Evolutionary conservation across 2,888 invertebrate species (phyloP).

Genomic region (Laothoe populi): DNA sequence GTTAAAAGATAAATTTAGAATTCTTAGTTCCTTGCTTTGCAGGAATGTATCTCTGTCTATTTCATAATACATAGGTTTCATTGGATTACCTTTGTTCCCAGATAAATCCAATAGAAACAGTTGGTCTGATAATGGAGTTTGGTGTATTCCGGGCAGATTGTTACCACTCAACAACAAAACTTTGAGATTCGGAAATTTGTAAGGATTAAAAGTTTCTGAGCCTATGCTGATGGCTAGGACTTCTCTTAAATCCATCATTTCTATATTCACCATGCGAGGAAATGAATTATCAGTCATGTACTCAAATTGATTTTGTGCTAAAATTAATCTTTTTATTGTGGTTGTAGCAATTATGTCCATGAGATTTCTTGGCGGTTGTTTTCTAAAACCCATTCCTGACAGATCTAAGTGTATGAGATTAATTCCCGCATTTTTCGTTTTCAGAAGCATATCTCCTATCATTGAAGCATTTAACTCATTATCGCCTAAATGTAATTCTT

Average conservation of each 20-base stretch:
- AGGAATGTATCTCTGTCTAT: slow-evolving; percentile 78
- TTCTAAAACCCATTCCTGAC: slow-evolving; percentile 81
- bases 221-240: slow-evolving; percentile 77
- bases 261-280: slow-evolving; percentile 82
- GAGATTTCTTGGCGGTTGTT: slow-evolving; percentile 72
- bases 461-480: slow-evolving; percentile 77
- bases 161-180: slow-evolving; percentile 81
- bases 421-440: slow-evolving; percentile 61
- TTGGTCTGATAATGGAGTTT: slow-evolving; percentile 74
- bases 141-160: slow-evolving; percentile 79
- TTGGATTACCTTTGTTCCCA: slow-evolving; percentile 71
- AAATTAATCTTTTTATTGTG: slow-evolving; percentile 72
- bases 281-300: slow-evolving; percentile 77
- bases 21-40: slow-evolving; percentile 72
- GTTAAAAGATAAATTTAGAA: slow-evolving; percentile 82
- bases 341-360: slow-evolving; percentile 79
- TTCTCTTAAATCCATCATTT: slow-evolving; percentile 82
- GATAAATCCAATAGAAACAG: slow-evolving; percentile 81
- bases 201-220: slow-evolving; percentile 71
- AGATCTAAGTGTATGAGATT: slow-evolving; percentile 77
- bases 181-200: slow-evolving; percentile 79
- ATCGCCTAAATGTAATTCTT: slow-evolving; percentile 77
- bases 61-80: slow-evolving; percentile 77
- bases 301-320: slow-evolving; percentile 85
- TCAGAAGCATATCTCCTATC: slow-evolving; percentile 69